Conservation (phyloP, 2,113 vertebrate genomes). For the Malurus elegans region DNA sequence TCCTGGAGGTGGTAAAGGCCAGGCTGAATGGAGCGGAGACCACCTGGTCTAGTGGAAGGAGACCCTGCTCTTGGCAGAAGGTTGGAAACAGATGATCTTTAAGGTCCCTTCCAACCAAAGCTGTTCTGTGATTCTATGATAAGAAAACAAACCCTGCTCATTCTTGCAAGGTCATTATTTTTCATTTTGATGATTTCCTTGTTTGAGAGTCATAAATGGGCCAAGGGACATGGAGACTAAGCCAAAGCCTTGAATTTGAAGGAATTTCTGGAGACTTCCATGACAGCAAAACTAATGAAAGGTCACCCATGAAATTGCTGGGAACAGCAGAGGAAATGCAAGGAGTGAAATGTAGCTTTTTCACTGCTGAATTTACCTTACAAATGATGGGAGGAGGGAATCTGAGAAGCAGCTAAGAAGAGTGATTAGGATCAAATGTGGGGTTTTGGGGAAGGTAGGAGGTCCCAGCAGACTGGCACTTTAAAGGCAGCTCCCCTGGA, state of each 20-base stretch:
- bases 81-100: neutral
- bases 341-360: neutral
- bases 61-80: neutral
- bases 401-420: neutral
- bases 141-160: neutral
- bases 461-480: neutral
- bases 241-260: neutral
- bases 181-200: neutral
- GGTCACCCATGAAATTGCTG: neutral
- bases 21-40: neutral
- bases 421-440: neutral
- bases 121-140: neutral
- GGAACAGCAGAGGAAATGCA: neutral
- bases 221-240: neutral
- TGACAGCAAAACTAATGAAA: neutral
- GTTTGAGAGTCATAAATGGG: neutral
- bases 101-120: neutral
- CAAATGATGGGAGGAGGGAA: neutral
- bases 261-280: neutral
- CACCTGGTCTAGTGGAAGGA: neutral
- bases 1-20: neutral
- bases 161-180: neutral
- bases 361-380: neutral
- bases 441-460: neutral
- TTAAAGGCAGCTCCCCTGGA: neutral